These are phyloP conservation scores for Masticophis lateralis DNA, from an alignment of 2,797 vertebrate species.

Conservation along the genomic window DNA sequence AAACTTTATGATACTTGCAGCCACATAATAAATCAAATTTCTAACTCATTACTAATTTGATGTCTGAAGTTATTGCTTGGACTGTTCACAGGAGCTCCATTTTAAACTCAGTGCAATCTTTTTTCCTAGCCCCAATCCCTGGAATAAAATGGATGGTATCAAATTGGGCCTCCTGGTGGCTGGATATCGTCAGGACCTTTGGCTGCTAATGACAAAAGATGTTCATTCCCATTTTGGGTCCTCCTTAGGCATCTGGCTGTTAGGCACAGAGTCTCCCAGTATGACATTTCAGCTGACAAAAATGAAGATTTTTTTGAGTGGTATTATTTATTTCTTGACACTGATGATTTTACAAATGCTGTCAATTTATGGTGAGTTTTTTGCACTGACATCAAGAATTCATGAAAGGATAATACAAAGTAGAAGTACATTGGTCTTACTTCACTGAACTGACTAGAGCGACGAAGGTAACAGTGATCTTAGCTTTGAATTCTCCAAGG, in stretches of 20 bases:
- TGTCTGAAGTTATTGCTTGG: neutral
- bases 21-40: neutral
- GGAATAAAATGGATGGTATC: neutral
- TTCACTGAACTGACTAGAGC: neutral
- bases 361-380: neutral
- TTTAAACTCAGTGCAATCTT: conserved; percentile 12
- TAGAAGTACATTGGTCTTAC: neutral
- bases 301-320: neutral
- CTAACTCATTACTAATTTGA: neutral
- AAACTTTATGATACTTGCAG: neutral
- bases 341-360: neutral
- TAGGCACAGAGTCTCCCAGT: neutral
- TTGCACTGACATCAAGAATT: neutral
- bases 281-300: neutral
- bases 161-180: conserved; percentile 15
- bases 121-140: too few species aligned
- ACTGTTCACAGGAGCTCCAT: conserved; percentile 15
- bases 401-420: neutral
- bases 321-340: neutral
- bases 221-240: neutral
- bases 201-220: neutral
- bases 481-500: neutral
- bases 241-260: neutral
- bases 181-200: neutral
- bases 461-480: neutral